Evolutionary conservation across 2,113 vertebrate genomes (phyloP).

Genomic region (Thunnus thynnus): DNA sequence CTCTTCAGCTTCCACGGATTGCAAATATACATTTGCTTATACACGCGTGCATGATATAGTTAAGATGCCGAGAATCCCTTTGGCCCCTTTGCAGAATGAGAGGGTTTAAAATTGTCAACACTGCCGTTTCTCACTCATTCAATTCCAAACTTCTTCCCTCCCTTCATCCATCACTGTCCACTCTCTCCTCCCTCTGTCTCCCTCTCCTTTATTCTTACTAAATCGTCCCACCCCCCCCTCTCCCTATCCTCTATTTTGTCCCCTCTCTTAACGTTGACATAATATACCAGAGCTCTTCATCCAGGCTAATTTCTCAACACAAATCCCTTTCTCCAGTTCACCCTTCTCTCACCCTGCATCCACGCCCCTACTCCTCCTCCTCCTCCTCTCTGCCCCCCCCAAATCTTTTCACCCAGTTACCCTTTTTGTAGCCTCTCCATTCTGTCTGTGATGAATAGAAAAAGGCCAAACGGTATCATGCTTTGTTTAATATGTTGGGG

Average conservation of each 20-base stretch:
- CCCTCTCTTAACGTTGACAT: conserved; percentile 78
- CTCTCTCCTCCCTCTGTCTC: conserved; percentile 77
- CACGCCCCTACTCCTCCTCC: conserved; percentile 40
- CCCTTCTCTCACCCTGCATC: conserved; percentile 69
- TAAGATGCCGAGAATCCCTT: conserved; percentile 14
- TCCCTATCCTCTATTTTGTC: conserved; percentile 38
- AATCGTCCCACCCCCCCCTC: conserved; percentile 58
- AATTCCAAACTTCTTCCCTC: conserved; percentile 61
- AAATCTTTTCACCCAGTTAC: conserved; percentile 57
- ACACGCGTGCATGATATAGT: neutral
- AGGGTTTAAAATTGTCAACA: conserved; percentile 60
- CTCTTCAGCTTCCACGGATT: conserved; percentile 4
- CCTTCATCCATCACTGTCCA: conserved; percentile 81
- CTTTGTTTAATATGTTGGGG: conserved; percentile 67
- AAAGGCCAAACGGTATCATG: conserved; percentile 71
- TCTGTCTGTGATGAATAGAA: conserved; percentile 70
- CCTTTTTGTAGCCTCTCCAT: conserved; percentile 50
- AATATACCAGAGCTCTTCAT: conserved; percentile 83
- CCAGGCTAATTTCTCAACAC: conserved; percentile 81
- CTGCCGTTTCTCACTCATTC: conserved; percentile 63
- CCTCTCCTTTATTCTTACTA: conserved; percentile 71
- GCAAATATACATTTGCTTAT: neutral
- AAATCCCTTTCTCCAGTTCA: conserved; percentile 72
- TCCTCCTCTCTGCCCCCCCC: conserved; percentile 13
- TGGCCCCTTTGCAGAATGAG: conserved; percentile 10